Base-by-base conservation (phyloP, 2,113 vertebrate species). In the Perccottus glenii region DNA sequence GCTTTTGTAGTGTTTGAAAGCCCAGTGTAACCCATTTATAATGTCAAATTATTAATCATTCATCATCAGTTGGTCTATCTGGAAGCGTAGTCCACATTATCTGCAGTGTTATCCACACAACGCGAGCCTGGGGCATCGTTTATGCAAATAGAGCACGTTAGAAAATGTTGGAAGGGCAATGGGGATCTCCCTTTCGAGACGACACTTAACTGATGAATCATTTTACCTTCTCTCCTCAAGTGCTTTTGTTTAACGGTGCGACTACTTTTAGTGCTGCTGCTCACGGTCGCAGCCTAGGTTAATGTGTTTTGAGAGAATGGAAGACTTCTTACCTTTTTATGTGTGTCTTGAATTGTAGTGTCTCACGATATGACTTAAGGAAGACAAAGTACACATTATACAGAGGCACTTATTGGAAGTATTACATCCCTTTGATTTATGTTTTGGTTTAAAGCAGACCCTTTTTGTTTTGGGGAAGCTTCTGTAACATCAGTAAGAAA, bases 101-200 rank as follows among this genome's bases (percentile, higher is more conserved):
- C 60, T 53, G 63, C 16, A 45, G 63, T 33, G 50, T 48, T 52
- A n/a, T 76, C 67, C 56, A 71, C 73, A 68, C 35, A 7, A 46
- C 58, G 40, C 14, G 60, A 2, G 73, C 73, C 69, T 12, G 44
- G 61, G 74, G 83, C 67, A 56, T 4, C 16, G 64, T 67, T 80
- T 75, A 79, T 82, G 77, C 71, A 86, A 85, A 86, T 56, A 80
- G 42, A 80, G 56, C 50, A 27, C 58, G 70, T 65, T 27, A 27
- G 19, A 51, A 70, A 80, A 43, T 63, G 69, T 35, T n/a, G 49
- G 42, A 71, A 71, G 53, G 76, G 60, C 50, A 49, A 61, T 11
- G 32, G 66, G 66, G 68, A 68, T 49, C 47, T 65, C 56, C 57
- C 44, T 55, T 5, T 6, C 35, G 65, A 80, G 64, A 62, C 9